Conservation (phyloP, 2,888 invertebrate genomes). For the Drosophila vallismaia region DNA sequence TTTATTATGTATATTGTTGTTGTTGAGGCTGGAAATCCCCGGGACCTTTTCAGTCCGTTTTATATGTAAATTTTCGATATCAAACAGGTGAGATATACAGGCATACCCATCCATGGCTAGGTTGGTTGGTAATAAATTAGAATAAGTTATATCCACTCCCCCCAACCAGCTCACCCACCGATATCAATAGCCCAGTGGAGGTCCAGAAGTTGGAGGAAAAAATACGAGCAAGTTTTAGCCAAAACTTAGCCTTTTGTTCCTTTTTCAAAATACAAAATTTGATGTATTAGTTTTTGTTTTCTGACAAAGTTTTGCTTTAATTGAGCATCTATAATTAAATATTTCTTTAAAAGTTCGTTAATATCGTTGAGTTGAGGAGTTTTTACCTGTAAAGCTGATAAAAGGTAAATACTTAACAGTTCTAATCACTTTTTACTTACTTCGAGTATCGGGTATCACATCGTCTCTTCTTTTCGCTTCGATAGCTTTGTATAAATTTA, state of each 20-base stretch:
- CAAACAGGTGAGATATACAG: constrained; percentile 31
- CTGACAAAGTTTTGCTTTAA: neutral
- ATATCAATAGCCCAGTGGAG: constrained; percentile 33
- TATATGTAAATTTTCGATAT: constrained; percentile 58
- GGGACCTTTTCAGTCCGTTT: constrained; percentile 38
- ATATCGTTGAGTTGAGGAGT: neutral
- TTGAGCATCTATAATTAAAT: neutral
- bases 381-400: too few species aligned
- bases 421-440: neutral
- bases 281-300: neutral
- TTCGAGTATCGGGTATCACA: neutral
- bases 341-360: neutral
- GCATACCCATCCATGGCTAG: neutral
- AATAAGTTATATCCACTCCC: constrained; percentile 49
- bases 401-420: neutral
- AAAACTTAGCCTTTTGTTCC: neutral
- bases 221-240: neutral
- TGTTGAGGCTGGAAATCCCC: constrained; percentile 8
- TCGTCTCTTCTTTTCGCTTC: too few species aligned
- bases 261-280: too few species aligned
- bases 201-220: too few species aligned
- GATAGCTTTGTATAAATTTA: too few species aligned
- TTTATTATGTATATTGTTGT: constrained; percentile 60
- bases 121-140: constrained; percentile 48
- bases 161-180: constrained; percentile 2